A percentile compares a stretch with the other conserved stretches of the same genome.
These are phyloP conservation scores for Stomatorhinus walkeri DNA, from an alignment of 2,797 vertebrate genomes.

Conservation along the genomic window DNA sequence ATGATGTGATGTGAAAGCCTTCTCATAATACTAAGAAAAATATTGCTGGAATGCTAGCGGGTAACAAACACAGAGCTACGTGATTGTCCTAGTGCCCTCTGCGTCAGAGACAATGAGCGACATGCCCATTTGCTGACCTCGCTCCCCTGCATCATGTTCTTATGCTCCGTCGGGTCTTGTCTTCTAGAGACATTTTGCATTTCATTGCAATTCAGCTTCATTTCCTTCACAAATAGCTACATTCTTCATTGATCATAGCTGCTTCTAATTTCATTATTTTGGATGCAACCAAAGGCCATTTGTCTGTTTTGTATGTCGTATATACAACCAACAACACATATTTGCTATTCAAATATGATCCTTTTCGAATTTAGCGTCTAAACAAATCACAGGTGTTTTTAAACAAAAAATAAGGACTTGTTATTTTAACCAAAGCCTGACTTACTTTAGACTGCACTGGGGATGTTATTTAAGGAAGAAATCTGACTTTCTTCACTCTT, in stretches of 20 bases:
- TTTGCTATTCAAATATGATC: conserved; percentile 68
- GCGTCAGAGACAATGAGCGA: background rate
- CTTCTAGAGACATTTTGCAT: conserved; percentile 15
- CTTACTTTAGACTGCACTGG: background rate
- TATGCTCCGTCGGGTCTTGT: background rate
- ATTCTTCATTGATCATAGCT: background rate
- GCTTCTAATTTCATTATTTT: conserved; percentile 2
- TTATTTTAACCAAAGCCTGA: conserved; percentile 32
- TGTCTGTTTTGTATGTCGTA: conserved; percentile 54
- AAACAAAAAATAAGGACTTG: conserved; percentile 45
- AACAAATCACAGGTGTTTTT: conserved; percentile 50
- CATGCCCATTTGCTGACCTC: background rate
- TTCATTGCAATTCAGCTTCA: conserved; percentile 8
- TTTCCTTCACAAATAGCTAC: conserved; percentile 20
- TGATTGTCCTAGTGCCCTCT: background rate
- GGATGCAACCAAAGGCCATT: background rate
- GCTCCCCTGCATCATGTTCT: background rate
- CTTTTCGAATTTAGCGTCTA: conserved; percentile 59
- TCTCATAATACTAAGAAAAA: background rate
- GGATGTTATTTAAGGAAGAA: background rate
- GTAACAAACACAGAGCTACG: background rate
- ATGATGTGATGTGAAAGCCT: too few species aligned
- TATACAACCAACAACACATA: conserved; percentile 51
- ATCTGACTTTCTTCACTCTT: background rate
- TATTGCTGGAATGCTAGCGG: background rate